A percentile compares a stretch with the other conserved stretches of the same genome.
phyloP scores from a whole-genome alignment of 1,140 invertebrate species.

The Mesaphorura yosii region DNA sequence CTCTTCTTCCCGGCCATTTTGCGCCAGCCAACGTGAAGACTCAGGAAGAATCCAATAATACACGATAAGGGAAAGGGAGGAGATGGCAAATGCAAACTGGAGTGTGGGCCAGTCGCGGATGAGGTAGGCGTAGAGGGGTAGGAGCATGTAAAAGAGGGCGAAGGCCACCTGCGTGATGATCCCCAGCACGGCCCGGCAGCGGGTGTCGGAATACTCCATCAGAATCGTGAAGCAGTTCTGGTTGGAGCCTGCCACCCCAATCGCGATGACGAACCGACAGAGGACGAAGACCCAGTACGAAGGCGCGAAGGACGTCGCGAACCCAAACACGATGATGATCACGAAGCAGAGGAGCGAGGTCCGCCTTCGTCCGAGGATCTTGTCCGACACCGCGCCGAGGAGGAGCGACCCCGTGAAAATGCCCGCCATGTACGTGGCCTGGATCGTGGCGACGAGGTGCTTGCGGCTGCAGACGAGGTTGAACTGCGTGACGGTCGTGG shows the following conservation, averaged over 20 bases:
- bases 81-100: conserved; percentile 55
- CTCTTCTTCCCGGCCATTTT: conserved; percentile 55
- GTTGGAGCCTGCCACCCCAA: conserved; percentile 57
- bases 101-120: conserved; percentile 59
- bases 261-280: conserved; percentile 48
- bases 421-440: conserved; percentile 27
- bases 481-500: conserved; percentile 37
- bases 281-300: conserved; percentile 54
- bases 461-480: conserved; percentile 27
- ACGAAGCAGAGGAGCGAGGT: conserved; percentile 1
- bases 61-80: conserved; percentile 51
- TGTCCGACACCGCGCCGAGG: conserved; percentile 26
- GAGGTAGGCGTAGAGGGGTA: conserved; percentile 55
- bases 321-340: conserved; percentile 11
- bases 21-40: conserved; percentile 70
- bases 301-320: conserved; percentile 46
- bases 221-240: conserved; percentile 56
- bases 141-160: conserved; percentile 57
- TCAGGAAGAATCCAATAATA: conserved; percentile 63
- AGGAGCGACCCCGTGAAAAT: conserved; percentile 21
- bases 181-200: conserved; percentile 7
- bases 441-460: conserved; percentile 24
- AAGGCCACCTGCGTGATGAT: conserved; percentile 11
- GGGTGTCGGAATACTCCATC: conserved; percentile 10
- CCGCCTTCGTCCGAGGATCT: conserved; percentile 19